These are phyloP conservation scores for Sapayoa aenigma DNA, from an alignment of 2,113 vertebrate genomes.

Conservation along the genomic window DNA sequence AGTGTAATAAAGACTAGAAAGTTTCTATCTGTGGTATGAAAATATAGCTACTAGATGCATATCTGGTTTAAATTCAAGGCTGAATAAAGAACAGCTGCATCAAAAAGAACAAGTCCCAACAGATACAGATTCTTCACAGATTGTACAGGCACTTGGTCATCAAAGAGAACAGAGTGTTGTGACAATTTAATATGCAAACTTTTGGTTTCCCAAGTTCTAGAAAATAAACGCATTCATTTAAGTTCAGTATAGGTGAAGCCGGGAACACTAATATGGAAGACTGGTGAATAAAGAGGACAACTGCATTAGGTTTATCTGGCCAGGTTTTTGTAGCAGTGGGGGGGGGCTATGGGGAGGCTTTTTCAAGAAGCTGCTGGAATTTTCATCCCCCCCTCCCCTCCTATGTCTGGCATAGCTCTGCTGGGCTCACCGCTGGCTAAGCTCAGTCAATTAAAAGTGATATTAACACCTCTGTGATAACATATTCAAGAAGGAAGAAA, in stretches of 20 bases:
- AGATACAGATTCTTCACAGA: background rate
- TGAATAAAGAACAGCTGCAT: background rate
- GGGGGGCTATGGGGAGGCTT: no score
- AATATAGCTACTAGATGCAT: background rate
- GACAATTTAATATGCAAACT: background rate
- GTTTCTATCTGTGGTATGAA: background rate
- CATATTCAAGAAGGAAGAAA: no score
- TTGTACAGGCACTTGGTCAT: background rate
- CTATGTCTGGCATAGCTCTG: no score
- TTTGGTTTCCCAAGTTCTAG: background rate
- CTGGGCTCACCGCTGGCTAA: no score
- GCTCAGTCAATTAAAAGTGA: no score
- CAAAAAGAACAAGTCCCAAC: background rate
- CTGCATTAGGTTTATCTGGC: no score
- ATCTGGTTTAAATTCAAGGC: background rate
- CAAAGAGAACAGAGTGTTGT: background rate
- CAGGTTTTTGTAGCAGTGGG: no score
- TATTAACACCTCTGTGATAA: no score
- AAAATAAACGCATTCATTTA: background rate
- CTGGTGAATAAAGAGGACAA: background rate
- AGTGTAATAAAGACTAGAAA: background rate
- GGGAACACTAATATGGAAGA: background rate
- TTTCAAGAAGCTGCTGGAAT: no score
- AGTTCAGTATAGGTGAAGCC: background rate
- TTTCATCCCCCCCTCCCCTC: no score